Evolutionary conservation across 2,797 vertebrate species (phyloP).

Genomic region (Oreortyx pictus): DNA sequence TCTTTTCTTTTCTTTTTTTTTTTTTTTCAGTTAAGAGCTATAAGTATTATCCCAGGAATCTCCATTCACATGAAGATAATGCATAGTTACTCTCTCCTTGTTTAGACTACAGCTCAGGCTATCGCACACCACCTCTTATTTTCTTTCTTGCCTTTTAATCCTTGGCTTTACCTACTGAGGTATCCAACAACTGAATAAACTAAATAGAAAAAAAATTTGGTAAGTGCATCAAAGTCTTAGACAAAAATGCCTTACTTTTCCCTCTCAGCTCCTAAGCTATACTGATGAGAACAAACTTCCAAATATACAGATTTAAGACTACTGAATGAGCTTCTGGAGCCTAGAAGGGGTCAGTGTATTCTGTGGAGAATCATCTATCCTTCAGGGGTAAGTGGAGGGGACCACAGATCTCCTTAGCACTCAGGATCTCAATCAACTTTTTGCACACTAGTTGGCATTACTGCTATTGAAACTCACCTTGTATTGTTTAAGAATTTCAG

Average conservation of each 20-base stretch:
- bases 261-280: constrained; percentile 67
- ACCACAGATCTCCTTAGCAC: constrained; percentile 22
- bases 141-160: constrained; percentile 84
- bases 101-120: constrained; percentile 79
- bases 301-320: constrained; percentile 63
- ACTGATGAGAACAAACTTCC: constrained; percentile 74
- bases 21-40: constrained; percentile 64
- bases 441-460: neutral
- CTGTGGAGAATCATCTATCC: neutral
- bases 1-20: neutral
- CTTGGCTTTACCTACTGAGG: constrained; percentile 74
- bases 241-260: constrained; percentile 75
- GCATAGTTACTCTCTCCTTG: constrained; percentile 74
- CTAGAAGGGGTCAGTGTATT: constrained; percentile 46
- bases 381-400: neutral
- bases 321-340: constrained; percentile 72
- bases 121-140: constrained; percentile 74
- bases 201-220: constrained; percentile 79
- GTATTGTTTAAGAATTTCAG: neutral
- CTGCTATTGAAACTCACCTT: neutral
- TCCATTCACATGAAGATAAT: constrained; percentile 86
- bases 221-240: constrained; percentile 75
- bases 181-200: constrained; percentile 73
- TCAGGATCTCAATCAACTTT: constrained; percentile 27
- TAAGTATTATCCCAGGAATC: constrained; percentile 78